phyloP scores from a whole-genome alignment of 2,113 vertebrate genomes.

The Apodemus speciosus region DNA sequence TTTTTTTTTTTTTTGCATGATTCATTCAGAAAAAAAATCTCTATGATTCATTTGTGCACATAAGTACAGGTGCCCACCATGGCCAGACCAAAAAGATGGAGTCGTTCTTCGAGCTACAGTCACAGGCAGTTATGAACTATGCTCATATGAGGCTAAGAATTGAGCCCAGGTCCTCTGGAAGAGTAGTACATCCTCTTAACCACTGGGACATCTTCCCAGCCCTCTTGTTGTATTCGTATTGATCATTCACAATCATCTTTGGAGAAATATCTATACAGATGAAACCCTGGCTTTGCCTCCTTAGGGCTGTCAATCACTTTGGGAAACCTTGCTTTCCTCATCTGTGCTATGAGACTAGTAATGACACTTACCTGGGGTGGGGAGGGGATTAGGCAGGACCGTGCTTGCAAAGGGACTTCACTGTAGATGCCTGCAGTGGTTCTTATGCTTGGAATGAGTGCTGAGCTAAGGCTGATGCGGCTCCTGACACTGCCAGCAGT shows the following conservation, averaged over 20 bases:
- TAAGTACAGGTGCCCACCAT: no score
- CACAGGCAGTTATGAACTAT: neutral
- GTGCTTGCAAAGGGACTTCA: neutral
- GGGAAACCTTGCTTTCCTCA: neutral
- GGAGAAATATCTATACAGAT: neutral
- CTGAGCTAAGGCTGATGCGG: conserved; percentile 22
- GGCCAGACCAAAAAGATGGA: neutral
- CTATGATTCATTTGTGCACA: neutral
- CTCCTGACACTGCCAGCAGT: neutral
- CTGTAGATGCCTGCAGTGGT: neutral
- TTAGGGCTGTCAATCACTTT: neutral
- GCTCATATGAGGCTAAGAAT: neutral
- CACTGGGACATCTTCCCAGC: neutral
- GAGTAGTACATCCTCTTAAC: neutral
- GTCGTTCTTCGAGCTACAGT: neutral
- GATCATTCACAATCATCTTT: neutral
- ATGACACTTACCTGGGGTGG: neutral
- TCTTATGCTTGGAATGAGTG: neutral
- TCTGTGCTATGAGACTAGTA: neutral
- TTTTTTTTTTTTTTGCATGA: no score
- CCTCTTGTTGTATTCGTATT: neutral
- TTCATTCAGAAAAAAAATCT: neutral
- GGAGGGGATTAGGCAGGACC: neutral
- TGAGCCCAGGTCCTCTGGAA: neutral
- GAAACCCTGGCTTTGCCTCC: neutral